Percentiles rank a stretch among this genome's conserved stretches.
Evolutionary conservation across 2,113 vertebrate genomes (phyloP).

Genomic region (Mugil cephalus): DNA sequence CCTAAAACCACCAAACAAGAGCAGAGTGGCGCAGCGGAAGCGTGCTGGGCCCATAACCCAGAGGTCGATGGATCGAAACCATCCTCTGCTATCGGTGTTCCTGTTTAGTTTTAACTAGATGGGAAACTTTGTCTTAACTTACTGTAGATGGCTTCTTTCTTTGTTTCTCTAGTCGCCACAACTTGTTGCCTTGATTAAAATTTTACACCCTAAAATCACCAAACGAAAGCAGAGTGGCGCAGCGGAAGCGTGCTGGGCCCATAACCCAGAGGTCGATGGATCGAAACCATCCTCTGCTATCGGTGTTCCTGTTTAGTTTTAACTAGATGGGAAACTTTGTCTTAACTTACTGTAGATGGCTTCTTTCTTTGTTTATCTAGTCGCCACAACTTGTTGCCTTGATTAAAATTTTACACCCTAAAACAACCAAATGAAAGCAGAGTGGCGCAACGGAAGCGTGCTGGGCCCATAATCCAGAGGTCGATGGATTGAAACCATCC

Average conservation of each 20-base stretch:
- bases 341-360: no score
- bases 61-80: conserved; percentile 16
- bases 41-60: conserved; percentile 34
- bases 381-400: no score
- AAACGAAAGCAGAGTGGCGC: background rate
- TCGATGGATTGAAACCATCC: conserved; percentile 37
- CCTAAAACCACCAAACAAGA: background rate
- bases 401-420: no score
- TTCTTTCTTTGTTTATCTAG: no score
- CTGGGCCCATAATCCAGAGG: conserved; percentile 32
- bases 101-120: no score
- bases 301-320: no score
- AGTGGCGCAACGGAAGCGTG: conserved; percentile 34
- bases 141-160: no score
- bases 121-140: no score
- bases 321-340: no score
- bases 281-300: conserved; percentile 34
- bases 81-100: background rate
- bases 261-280: conserved; percentile 39
- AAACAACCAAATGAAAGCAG: background rate
- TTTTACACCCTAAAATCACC: no score
- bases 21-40: conserved; percentile 35
- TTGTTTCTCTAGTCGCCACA: no score
- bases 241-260: conserved; percentile 30
- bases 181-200: no score